A percentile compares a stretch with the other conserved stretches of the same genome.
phyloP scores from a whole-genome alignment of 2,797 vertebrate species.

The Ispidina lecontei region DNA sequence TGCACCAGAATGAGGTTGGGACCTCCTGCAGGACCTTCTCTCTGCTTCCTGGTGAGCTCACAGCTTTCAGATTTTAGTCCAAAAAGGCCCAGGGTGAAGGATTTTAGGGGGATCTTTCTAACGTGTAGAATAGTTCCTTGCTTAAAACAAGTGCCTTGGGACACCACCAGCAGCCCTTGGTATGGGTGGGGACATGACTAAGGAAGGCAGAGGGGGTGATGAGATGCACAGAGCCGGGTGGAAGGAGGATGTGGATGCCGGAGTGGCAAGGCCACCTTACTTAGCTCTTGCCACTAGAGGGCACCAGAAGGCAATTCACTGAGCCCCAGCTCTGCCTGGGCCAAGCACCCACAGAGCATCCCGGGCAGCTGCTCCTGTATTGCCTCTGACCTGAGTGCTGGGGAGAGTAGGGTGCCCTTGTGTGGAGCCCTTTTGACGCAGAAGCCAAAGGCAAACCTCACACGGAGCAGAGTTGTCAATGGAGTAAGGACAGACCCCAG shows the following conservation, averaged over 20 bases:
- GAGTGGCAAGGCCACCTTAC: background rate
- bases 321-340: background rate
- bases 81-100: background rate
- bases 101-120: background rate
- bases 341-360: background rate
- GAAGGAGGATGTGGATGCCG: background rate
- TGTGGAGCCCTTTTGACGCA: background rate
- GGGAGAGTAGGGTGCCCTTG: no score
- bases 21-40: background rate
- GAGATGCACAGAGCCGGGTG: background rate
- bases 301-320: background rate
- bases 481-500: background rate
- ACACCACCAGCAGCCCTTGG: no score
- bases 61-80: background rate
- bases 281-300: background rate
- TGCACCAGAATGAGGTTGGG: background rate
- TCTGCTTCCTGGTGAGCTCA: background rate
- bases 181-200: background rate
- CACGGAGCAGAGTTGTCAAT: background rate
- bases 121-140: background rate
- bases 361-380: accelerated
- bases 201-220: background rate
- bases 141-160: background rate
- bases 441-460: background rate
- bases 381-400: background rate